Conservation (phyloP, 2,888 invertebrate genomes). For the Caenorhabditis macrosperma region DNA sequence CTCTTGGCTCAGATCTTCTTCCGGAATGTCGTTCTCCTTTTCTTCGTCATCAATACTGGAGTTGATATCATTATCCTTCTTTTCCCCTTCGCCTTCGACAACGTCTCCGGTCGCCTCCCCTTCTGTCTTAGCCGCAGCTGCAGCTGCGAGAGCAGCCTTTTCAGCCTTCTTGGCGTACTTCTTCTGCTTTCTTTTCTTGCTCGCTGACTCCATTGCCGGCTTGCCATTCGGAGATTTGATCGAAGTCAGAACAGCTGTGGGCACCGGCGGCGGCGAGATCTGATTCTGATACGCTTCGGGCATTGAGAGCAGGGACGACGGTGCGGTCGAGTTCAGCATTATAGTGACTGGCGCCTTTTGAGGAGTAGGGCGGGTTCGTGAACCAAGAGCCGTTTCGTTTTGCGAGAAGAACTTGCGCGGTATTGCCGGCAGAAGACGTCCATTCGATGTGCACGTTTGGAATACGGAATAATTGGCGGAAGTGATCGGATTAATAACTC, state of each 20-base stretch:
- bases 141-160: neutral
- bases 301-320: neutral
- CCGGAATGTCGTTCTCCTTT: conserved; percentile 31
- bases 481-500: conserved; percentile 15
- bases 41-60: conserved; percentile 12
- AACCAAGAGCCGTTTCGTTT: neutral
- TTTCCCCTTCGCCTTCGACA: neutral
- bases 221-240: too few relatives aligned
- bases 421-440: conserved; percentile 20
- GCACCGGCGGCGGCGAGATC: neutral
- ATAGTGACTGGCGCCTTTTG: conserved; percentile 13
- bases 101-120: neutral
- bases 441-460: conserved; percentile 21
- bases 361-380: neutral
- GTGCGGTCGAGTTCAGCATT: conserved; percentile 1
- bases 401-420: conserved; percentile 17
- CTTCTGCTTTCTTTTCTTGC: conserved; percentile 6
- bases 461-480: neutral
- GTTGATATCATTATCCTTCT: conserved; percentile 8
- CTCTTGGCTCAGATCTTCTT: conserved; percentile 16
- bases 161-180: neutral
- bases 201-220: neutral
- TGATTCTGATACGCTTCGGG: neutral
- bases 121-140: neutral
- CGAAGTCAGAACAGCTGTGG: too few relatives aligned